Percentiles rank a stretch among this genome's conserved stretches.
phyloP scores from a whole-genome alignment of 2,888 invertebrate genomes.

The Caenorhabditis doughertyi region DNA sequence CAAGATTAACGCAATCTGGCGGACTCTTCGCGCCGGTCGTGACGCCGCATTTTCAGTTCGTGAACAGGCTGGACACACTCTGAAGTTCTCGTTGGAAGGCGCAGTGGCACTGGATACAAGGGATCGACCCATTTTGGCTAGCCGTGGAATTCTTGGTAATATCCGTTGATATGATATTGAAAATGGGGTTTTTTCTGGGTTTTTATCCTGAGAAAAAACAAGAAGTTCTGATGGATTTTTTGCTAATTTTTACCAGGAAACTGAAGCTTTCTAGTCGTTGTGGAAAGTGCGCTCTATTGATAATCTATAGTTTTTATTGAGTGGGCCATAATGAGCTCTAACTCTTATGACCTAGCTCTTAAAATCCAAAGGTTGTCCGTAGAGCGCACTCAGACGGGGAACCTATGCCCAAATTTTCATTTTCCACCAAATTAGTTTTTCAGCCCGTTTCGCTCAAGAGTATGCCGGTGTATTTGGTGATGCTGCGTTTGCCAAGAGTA shows the following conservation, averaged over 20 bases:
- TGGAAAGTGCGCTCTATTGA: too few species aligned
- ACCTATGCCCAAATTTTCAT: too few species aligned
- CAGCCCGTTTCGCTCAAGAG: constrained; percentile 87
- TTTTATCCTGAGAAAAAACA: not conserved
- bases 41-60: constrained; percentile 90
- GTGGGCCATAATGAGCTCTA: too few species aligned
- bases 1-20: constrained; percentile 85
- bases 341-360: too few species aligned
- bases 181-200: not conserved
- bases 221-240: too few species aligned
- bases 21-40: constrained; percentile 88
- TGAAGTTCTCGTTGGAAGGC: constrained; percentile 92
- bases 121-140: constrained; percentile 79
- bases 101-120: constrained; percentile 86
- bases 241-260: not conserved
- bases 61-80: constrained; percentile 89
- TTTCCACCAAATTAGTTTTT: too few species aligned
- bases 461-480: constrained; percentile 94
- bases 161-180: too few species aligned
- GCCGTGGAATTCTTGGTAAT: constrained; percentile 70
- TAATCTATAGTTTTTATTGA: too few species aligned
- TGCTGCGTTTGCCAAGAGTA: constrained; percentile 92
- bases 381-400: too few species aligned
- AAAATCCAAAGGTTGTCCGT: too few species aligned
- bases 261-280: not conserved